A percentile compares a stretch with the other conserved stretches of the same genome.
Evolutionary conservation across 2,113 vertebrate genomes (phyloP).

Genomic region (Sminthopsis crassicaudata): DNA sequence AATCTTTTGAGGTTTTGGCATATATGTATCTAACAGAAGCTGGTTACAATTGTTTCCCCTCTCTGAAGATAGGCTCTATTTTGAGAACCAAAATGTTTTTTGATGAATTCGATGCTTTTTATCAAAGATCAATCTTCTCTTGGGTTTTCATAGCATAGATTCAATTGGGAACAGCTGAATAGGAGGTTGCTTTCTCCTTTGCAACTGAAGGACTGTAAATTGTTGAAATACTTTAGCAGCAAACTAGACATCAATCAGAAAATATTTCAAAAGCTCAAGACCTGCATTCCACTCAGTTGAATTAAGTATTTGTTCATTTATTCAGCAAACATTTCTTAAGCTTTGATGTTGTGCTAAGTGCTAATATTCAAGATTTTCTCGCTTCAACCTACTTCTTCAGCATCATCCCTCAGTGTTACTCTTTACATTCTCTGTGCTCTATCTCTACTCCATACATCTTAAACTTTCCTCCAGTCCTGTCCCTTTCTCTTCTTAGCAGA

Average conservation of each 20-base stretch:
- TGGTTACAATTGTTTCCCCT: conserved; percentile 26
- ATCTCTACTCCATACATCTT: not conserved
- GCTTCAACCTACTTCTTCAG: not conserved
- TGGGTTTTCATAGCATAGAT: conserved; percentile 71
- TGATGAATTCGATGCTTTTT: conserved; percentile 55
- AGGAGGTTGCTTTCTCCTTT: conserved; percentile 54
- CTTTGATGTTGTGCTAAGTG: not conserved
- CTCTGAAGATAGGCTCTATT: not conserved
- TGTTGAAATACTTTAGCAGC: conserved; percentile 66
- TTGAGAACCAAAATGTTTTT: conserved; percentile 6
- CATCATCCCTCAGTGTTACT: not conserved
- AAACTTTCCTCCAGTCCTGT: not conserved
- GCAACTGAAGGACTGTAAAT: conserved; percentile 50
- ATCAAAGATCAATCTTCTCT: conserved; percentile 62
- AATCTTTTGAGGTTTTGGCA: conserved; percentile 2
- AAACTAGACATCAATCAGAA: conserved; percentile 27
- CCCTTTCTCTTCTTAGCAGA: not conserved
- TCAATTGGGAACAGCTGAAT: conserved; percentile 64
- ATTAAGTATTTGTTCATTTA: not conserved
- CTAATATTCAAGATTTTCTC: not conserved
- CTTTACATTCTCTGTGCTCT: not conserved
- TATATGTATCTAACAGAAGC: not conserved
- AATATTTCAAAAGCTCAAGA: not conserved
- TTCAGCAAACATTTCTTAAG: not conserved
- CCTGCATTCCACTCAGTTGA: not conserved